These are phyloP conservation scores for Isurus oxyrinchus DNA, from an alignment of 2,113 vertebrate species.

Conservation along the genomic window DNA sequence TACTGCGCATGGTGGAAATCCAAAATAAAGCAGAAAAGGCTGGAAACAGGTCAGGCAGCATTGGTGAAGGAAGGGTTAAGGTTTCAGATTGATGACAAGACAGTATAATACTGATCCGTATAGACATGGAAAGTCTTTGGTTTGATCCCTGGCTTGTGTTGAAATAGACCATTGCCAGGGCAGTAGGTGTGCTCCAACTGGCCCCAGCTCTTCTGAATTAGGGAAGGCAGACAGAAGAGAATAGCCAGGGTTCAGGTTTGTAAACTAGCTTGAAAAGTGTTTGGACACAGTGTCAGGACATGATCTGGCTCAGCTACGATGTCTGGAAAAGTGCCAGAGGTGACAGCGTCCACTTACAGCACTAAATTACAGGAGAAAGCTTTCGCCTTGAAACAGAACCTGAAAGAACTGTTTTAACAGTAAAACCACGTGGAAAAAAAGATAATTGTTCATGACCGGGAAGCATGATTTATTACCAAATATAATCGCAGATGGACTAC, in stretches of 20 bases:
- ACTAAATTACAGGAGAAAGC: not conserved
- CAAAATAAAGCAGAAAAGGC: not conserved
- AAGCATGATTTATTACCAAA: constrained; percentile 28
- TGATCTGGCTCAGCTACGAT: not conserved
- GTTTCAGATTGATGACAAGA: not conserved
- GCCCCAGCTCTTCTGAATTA: not conserved
- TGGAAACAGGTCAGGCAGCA: not conserved
- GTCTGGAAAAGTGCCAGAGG: not conserved
- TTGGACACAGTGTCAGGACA: not conserved
- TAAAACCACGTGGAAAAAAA: not conserved
- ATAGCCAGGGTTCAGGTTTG: not conserved
- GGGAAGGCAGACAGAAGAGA: not conserved
- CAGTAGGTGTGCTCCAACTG: not conserved
- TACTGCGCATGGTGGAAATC: not conserved
- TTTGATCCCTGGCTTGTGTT: not conserved
- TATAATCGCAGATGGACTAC: constrained; percentile 16
- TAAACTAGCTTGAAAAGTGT: not conserved
- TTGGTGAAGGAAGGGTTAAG: not conserved
- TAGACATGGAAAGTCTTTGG: not conserved
- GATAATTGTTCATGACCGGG: not conserved
- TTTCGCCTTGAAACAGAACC: not conserved
- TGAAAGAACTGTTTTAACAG: not conserved
- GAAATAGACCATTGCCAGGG: not conserved
- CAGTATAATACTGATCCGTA: not conserved
- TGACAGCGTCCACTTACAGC: not conserved